Base-by-base conservation (phyloP, 2,113 vertebrate species). In the Numenius arquata region DNA sequence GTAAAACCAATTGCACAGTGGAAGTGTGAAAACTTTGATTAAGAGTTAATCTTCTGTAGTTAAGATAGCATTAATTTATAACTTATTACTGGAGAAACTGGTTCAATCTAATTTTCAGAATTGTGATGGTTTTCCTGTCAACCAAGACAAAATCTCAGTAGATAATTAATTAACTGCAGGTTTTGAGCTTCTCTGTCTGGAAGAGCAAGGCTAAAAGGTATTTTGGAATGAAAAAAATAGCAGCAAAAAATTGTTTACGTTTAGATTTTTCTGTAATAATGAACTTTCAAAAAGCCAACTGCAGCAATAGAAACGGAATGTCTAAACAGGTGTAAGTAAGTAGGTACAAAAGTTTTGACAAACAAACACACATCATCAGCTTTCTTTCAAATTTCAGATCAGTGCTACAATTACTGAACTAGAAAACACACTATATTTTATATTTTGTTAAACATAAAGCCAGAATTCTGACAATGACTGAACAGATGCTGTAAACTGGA, bases 41-140 rank as follows among this genome's bases (percentile, higher is more conserved):
- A 91, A 95, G 78, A 93, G 65, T 74, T 96, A 93, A 88, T 97
- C 56, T 92, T 75, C 41, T 74, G 9, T 76, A 59, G 16, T 74
- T 93, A 50, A 92, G 50, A 59, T 76, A 25, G 32, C 36, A 88
- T 76, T 82, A 62, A 68, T 19, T 85, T 94, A 78, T 62, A 82
- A 83, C 4, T 36, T 78, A 58, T 32, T 95, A 48, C 9, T 47
- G 65, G 36, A 94, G 15, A 38, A 91, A 94, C 48, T 75, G 50
- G 12, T 36, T 89, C 22, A 76, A 50, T 92, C 55, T 85, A 36
- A 79, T 94, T 94, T 93, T 74, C 61, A 73, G 34, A 86, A 38
- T 52, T 9, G 30, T 67, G 30, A 55, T 92, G 38, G 5, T 76
- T 95, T 87, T 92, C 12, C 15, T 74, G 23, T 75, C 21, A 90